Evolutionary conservation across 2,888 invertebrate species (phyloP).

Genomic region (Netelia inedita): DNA sequence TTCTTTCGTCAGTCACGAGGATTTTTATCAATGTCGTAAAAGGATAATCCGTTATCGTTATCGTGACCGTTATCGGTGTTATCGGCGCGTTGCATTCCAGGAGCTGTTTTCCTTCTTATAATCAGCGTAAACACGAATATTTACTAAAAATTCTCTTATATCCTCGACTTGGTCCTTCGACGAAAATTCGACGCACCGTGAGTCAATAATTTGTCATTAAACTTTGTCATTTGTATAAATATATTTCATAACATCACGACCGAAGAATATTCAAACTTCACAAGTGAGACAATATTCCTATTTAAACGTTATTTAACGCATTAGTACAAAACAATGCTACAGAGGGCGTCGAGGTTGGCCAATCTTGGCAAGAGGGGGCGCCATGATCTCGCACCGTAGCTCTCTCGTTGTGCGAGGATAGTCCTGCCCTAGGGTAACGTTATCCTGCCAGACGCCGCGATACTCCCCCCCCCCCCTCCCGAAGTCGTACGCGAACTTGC

Average conservation of each 20-base stretch:
- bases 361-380: slow-evolving; percentile 35
- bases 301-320: not conserved
- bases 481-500: slow-evolving; percentile 47
- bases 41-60: not conserved
- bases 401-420: slow-evolving; percentile 63
- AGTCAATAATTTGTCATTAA: no score
- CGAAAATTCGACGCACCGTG: no score
- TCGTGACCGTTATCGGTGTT: not conserved
- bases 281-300: no score
- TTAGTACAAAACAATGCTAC: not conserved
- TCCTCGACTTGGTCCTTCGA: not conserved
- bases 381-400: slow-evolving; percentile 27
- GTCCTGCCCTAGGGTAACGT: slow-evolving; percentile 83
- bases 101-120: not conserved
- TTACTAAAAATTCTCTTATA: not conserved
- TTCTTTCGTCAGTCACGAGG: not conserved
- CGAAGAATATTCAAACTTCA: no score
- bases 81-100: not conserved
- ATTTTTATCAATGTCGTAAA: not conserved
- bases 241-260: no score
- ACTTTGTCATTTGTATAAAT: no score
- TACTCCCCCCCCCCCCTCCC: slow-evolving; percentile 43
- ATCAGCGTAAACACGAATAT: not conserved
- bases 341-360: not conserved
- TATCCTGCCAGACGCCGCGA: slow-evolving; percentile 77